Conservation (phyloP, 2,113 vertebrate genomes). For the Ia io region DNA sequence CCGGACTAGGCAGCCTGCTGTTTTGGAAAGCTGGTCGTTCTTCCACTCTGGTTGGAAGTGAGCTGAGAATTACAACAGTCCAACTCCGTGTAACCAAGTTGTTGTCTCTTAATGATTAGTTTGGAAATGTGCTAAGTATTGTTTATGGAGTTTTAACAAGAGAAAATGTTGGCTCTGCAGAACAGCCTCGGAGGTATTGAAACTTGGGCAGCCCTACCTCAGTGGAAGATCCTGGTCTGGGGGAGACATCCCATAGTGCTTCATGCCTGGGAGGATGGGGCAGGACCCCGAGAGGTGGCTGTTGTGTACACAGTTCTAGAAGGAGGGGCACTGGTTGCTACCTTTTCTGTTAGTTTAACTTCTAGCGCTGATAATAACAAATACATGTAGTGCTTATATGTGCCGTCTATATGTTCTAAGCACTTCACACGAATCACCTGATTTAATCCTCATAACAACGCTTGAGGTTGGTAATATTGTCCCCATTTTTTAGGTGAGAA, state of each 20-base stretch:
- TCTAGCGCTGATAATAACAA: background rate
- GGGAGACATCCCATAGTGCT: background rate
- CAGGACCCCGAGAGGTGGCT: background rate
- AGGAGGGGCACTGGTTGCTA: background rate
- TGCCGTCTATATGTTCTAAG: background rate
- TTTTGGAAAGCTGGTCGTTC: background rate
- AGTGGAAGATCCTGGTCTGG: background rate
- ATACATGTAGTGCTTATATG: background rate
- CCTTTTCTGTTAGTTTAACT: background rate
- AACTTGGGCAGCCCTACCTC: background rate
- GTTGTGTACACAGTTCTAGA: background rate
- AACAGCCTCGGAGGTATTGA: background rate
- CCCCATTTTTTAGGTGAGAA: background rate
- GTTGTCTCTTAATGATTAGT: constrained; percentile 31
- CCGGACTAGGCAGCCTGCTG: background rate
- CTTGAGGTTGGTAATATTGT: background rate
- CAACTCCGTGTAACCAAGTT: background rate
- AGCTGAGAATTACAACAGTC: background rate
- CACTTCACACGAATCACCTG: background rate
- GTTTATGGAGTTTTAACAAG: background rate
- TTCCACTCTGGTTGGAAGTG: background rate
- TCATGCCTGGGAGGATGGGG: background rate
- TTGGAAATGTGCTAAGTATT: constrained; percentile 6
- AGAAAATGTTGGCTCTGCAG: background rate
- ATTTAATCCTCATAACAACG: background rate